A percentile compares a stretch with the other conserved stretches of the same genome.
phyloP scores from a whole-genome alignment of 2,797 vertebrate species.

The Dendrocincla fuliginosa region DNA sequence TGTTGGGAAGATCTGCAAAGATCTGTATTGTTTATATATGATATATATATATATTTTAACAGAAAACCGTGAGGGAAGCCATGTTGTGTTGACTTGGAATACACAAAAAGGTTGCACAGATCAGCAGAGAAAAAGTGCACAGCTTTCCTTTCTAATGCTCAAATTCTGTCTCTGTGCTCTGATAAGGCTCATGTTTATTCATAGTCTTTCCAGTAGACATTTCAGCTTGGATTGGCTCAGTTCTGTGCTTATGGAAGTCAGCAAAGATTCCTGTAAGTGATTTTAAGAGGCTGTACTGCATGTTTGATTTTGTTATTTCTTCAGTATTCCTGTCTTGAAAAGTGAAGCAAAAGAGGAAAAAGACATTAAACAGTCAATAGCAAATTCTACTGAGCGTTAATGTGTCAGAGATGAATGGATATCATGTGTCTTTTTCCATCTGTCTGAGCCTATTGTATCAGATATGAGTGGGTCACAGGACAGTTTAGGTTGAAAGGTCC shows the following conservation, averaged over 20 bases:
- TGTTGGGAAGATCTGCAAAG: background rate
- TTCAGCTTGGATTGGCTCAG: background rate
- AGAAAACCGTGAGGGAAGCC: background rate
- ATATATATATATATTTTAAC: background rate
- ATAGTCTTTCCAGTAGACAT: background rate
- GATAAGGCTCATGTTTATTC: background rate
- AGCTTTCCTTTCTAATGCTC: background rate
- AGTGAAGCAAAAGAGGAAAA: background rate
- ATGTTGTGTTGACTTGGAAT: background rate
- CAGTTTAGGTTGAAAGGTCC: background rate
- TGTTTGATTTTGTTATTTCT: background rate
- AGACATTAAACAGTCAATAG: background rate
- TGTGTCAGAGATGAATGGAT: background rate
- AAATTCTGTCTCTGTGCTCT: background rate
- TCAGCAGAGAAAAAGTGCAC: background rate
- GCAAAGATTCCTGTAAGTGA: background rate
- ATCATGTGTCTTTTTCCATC: background rate
- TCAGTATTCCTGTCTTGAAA: background rate
- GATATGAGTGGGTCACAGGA: background rate
- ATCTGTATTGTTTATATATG: background rate
- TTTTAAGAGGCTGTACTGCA: background rate
- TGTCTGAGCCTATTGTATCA: background rate
- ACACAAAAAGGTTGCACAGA: background rate
- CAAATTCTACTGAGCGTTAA: background rate
- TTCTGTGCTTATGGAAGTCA: background rate